Evolutionary conservation across 1,140 invertebrate species (phyloP), one percentile per base, ranked within the genome.

Genomic region (Lordiphosa collinella): DNA sequence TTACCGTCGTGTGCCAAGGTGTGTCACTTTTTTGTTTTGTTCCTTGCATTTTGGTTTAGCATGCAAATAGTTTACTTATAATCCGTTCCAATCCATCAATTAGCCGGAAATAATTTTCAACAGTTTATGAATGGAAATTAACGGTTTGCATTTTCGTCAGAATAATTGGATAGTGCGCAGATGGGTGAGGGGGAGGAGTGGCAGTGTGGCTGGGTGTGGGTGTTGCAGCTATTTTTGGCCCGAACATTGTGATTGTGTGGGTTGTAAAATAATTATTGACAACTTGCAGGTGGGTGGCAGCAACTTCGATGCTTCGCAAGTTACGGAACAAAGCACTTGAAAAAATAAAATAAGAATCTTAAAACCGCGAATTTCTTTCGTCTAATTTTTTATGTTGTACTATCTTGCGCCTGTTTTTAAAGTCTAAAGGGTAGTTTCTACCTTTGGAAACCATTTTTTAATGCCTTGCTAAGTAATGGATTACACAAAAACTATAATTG

Each of bases 11-110:
- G 44, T 64, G 46, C 44, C 63, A 82, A 82, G 76, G 76, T 82
- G 76, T 82, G 76, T 82, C 76, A 82, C 76, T 82, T 82, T 82
- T 82, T 82, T 82, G 76, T 82, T 82, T 82, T 82, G 76, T 82
- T 82, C 78, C 57, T 31, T 72, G 63, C 66, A 37, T 40, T 82
- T 80, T 75, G 47, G 50, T 50, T 14, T 18, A 12, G 31, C 48
- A 48, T 54, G 31, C 48, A 40, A 62, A 48, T 46, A 5, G 34
- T 36, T 25, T 25, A 43, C n/a, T 16, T 36, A 12, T 25, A 18
- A 31, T 48, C 25, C 31, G 12, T 62, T 25, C n/a, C 11, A 44
- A 57, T 71, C 34, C 53, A 52, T 66, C 53, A 75, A 67, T 72
- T 76, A 76, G 41, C 37, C 47, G 66, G 66, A 76, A 67, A 56